Evolutionary conservation across 1,140 invertebrate genomes (phyloP), one percentile per base, ranked within the genome.

Genomic region (Chrysoperla carnea): DNA sequence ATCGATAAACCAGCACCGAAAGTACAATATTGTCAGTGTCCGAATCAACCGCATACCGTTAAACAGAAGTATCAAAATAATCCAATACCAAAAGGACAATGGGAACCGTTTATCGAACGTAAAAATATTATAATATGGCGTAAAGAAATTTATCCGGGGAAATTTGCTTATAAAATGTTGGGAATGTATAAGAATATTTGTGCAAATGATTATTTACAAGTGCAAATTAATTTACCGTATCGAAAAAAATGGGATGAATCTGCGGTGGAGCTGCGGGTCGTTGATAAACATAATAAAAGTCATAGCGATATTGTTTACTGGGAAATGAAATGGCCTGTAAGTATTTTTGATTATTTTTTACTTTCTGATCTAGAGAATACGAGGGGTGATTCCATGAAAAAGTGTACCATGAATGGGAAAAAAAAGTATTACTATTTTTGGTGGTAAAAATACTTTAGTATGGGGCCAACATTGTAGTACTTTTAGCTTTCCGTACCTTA

Each of bases 141-240:
- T 45, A 75, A 72, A 52, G 69, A 76, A 55, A 61, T 68, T 37
- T 58, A 70, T 15, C 66, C 66, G 0, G 77, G 76, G 14, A 61
- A 83, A 12, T 90, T 76, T 60, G 72, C 81, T 17, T 90, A 89
- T 52, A 90, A 89, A 80, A 81, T 89, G 0, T 88, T 85, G 63
- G 85, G 81, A 1, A 70, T 72, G 1, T 89, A 84, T 52, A 61
- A 73, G 39, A 84, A 89, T 51, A 75, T 89, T 3, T 69, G 68
- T 0, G 83, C 83, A 1, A 67, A 74, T 50, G 83, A 88, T 59
- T 88, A 89, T 58, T 64, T 88, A 1, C 74, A 78, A 50, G 80
- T 84, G 8, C 85, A 89, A 60, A 72, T 86, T 11, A 83, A 89
- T 58, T 69, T 78, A 12, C 68, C 76, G 15, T 88, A 85, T 62